These are phyloP conservation scores for Bostrychus sinensis DNA, from an alignment of 2,113 vertebrate species.

Conservation along the genomic window DNA sequence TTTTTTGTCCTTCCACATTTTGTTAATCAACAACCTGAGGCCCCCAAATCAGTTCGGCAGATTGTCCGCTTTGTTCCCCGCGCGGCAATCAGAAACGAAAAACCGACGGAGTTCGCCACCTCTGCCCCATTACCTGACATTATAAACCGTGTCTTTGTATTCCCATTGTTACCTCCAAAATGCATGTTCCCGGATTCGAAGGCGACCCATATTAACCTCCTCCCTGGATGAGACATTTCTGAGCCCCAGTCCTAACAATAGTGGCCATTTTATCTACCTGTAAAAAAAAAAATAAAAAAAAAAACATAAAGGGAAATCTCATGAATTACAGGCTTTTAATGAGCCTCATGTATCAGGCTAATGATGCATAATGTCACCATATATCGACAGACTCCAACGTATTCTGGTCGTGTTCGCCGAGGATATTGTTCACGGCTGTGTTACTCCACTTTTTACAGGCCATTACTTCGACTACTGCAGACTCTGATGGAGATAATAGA, in stretches of 20 bases:
- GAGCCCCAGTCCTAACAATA: slow-evolving; percentile 21
- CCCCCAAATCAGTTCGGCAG: slow-evolving; percentile 61
- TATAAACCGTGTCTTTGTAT: slow-evolving; percentile 47
- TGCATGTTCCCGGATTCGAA: slow-evolving; percentile 15
- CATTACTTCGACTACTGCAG: slow-evolving; percentile 39
- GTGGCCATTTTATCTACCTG: slow-evolving; percentile 26
- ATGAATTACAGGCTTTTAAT: slow-evolving; percentile 21
- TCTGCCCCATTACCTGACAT: slow-evolving; percentile 56
- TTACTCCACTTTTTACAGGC: slow-evolving; percentile 16
- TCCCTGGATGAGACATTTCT: slow-evolving; percentile 3
- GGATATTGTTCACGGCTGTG: slow-evolving; percentile 27
- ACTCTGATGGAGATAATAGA: slow-evolving; percentile 5
- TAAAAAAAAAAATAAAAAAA: too few relatives aligned
- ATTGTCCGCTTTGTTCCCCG: slow-evolving; percentile 67
- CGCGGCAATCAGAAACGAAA: slow-evolving; percentile 60
- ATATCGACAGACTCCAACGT: slow-evolving; percentile 28
- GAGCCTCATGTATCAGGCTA: slow-evolving; percentile 42
- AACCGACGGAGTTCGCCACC: slow-evolving; percentile 61
- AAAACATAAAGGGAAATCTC: slow-evolving; percentile 15
- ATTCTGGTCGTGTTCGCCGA: slow-evolving; percentile 26
- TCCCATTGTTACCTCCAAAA: slow-evolving; percentile 40
- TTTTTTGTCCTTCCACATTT: slow-evolving; percentile 73
- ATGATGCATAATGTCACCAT: slow-evolving; percentile 44
- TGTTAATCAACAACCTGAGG: slow-evolving; percentile 75
- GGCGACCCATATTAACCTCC: slow-evolving; percentile 61